Percentiles rank a stretch among this genome's conserved stretches.
phyloP scores from a whole-genome alignment of 1,140 invertebrate genomes.

The Adelges cooleyi region DNA sequence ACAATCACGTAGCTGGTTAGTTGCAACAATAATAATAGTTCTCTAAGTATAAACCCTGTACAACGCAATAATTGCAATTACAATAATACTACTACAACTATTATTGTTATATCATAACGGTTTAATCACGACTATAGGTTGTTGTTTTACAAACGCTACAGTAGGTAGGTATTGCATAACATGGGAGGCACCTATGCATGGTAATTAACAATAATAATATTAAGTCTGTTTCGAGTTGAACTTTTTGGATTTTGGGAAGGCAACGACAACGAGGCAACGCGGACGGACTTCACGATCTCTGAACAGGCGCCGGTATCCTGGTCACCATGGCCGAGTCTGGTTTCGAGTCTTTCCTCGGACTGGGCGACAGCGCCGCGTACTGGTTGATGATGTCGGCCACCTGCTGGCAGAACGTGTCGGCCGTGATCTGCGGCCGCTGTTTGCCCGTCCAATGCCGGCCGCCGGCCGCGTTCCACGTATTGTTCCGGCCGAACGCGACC shows the following conservation, averaged over 20 bases:
- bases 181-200: too few species aligned
- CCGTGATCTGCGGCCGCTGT: constrained; percentile 46
- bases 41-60: too few species aligned
- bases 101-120: too few species aligned
- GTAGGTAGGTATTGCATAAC: too few species aligned
- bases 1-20: too few species aligned
- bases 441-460: constrained; percentile 38
- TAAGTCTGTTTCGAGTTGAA: not conserved
- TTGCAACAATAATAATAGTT: too few species aligned
- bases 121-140: too few species aligned
- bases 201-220: not conserved
- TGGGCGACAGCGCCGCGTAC: constrained; percentile 37
- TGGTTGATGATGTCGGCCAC: constrained; percentile 39
- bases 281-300: constrained; percentile 30
- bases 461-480: constrained; percentile 53
- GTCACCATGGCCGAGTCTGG: constrained; percentile 41
- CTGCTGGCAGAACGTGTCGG: constrained; percentile 54
- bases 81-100: too few species aligned
- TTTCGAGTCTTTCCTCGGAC: constrained; percentile 46
- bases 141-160: too few species aligned
- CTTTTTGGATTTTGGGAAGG: not conserved
- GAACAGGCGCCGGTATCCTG: constrained; percentile 47
- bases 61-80: too few species aligned
- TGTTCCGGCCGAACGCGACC: constrained; percentile 40
- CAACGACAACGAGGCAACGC: not conserved